These are phyloP conservation scores for Meriones unguiculatus DNA, from an alignment of 2,113 vertebrate species.

Conservation along the genomic window DNA sequence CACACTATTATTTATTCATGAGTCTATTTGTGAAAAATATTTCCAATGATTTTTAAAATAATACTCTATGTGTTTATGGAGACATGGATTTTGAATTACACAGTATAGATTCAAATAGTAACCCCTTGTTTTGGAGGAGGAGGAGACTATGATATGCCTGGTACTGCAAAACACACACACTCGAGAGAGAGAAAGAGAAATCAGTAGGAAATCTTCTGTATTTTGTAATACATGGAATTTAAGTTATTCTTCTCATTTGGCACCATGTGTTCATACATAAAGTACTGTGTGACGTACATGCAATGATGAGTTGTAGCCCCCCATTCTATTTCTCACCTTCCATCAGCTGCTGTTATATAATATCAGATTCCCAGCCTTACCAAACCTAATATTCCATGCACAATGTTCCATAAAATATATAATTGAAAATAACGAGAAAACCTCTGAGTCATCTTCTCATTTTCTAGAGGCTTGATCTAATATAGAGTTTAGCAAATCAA, in stretches of 20 bases:
- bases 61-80: too few relatives aligned
- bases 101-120: neutral
- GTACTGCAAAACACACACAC: neutral
- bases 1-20: neutral
- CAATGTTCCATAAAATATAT: neutral
- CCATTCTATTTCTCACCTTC: too few relatives aligned
- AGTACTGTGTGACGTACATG: neutral
- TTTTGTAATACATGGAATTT: neutral
- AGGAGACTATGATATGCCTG: neutral
- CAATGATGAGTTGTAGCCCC: accelerated
- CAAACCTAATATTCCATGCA: neutral
- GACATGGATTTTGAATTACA: neutral
- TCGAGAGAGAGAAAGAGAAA: neutral
- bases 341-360: neutral
- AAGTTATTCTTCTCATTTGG: neutral
- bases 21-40: neutral
- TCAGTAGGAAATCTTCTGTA: neutral
- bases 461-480: neutral
- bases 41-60: neutral
- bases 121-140: neutral
- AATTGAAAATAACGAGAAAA: neutral
- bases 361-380: neutral
- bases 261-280: neutral
- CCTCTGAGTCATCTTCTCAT: neutral
- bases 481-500: neutral